Conservation (phyloP, 2,797 vertebrate genomes). For the Chaenodraco wilsoni region DNA sequence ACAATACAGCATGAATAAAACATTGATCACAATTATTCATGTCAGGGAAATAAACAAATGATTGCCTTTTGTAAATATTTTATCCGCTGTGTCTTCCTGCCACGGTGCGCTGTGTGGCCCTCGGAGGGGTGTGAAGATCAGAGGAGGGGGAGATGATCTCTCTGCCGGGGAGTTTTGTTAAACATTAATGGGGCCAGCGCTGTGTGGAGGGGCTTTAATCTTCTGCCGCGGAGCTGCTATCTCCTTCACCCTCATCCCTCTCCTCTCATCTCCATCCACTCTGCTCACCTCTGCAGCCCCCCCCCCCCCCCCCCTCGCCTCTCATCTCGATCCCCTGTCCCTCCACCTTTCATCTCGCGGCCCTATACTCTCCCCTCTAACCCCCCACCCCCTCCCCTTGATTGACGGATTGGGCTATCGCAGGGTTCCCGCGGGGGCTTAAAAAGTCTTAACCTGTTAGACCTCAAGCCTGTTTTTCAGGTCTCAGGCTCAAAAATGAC, state of each 20-base stretch:
- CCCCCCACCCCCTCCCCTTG: slow-evolving; percentile 13
- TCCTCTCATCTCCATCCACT: slow-evolving; percentile 56
- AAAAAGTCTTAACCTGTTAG: too few species aligned
- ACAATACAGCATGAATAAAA: slow-evolving; percentile 78
- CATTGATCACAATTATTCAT: slow-evolving; percentile 72
- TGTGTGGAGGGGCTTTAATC: slow-evolving; percentile 72
- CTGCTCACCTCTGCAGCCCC: slow-evolving; percentile 60
- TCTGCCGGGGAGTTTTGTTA: slow-evolving; percentile 68
- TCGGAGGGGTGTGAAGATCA: slow-evolving; percentile 58
- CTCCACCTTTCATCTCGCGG: slow-evolving; percentile 66
- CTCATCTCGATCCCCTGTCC: slow-evolving; percentile 60
- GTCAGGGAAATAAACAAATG: slow-evolving; percentile 76
- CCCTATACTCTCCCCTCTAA: slow-evolving; percentile 52
- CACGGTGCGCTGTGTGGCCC: slow-evolving; percentile 51
- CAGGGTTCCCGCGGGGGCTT: too few species aligned
- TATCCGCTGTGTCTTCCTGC: slow-evolving; percentile 48
- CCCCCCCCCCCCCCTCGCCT: slow-evolving; percentile 35
- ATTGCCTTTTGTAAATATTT: slow-evolving; percentile 79
- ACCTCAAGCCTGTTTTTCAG: too few species aligned
- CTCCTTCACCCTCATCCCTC: slow-evolving; percentile 54
- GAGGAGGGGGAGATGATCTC: slow-evolving; percentile 47
- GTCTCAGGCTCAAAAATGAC: too few species aligned
- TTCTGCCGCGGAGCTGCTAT: slow-evolving; percentile 58
- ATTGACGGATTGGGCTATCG: slow-evolving; percentile 66
- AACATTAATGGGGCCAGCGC: slow-evolving; percentile 72